A percentile compares a stretch with the other conserved stretches of the same genome.
Evolutionary conservation across 2,113 vertebrate species (phyloP).

Genomic region (Trinectes maculatus): DNA sequence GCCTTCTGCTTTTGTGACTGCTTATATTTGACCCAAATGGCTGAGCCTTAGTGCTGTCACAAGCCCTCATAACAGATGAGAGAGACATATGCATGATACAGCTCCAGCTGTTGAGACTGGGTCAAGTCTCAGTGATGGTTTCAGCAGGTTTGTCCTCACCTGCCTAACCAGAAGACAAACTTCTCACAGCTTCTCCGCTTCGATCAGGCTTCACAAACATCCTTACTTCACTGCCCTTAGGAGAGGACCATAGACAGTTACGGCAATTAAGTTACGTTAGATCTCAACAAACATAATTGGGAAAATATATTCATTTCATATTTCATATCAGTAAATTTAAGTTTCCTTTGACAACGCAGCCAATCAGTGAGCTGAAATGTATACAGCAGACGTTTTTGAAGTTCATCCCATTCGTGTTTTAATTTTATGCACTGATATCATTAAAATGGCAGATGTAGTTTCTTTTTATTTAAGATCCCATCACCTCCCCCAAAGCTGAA

Average conservation of each 20-base stretch:
- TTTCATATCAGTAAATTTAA: too few relatives aligned
- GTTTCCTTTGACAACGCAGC: too few relatives aligned
- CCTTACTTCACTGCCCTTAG: conserved; percentile 6
- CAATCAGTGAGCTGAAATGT: too few relatives aligned
- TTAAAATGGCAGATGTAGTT: background rate
- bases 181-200: conserved; percentile 23
- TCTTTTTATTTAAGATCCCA: background rate
- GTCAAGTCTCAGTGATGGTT: conserved; percentile 36
- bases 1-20: conserved; percentile 19
- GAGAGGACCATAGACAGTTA: too few relatives aligned
- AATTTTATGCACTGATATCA: background rate
- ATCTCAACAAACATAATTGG: too few relatives aligned
- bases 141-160: conserved; percentile 43
- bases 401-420: background rate
- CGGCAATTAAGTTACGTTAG: too few relatives aligned
- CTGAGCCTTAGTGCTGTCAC: conserved; percentile 17
- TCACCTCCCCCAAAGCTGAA: background rate
- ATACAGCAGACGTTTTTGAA: too few relatives aligned
- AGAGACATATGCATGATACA: conserved; percentile 33
- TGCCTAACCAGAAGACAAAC: conserved; percentile 19
- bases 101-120: conserved; percentile 15
- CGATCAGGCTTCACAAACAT: conserved; percentile 19
- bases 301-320: too few relatives aligned
- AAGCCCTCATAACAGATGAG: conserved; percentile 22
- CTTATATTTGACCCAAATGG: conserved; percentile 55